A percentile compares a stretch with the other conserved stretches of the same genome.
phyloP scores from a whole-genome alignment of 2,888 invertebrate genomes.

The Abrostola triplasia region DNA sequence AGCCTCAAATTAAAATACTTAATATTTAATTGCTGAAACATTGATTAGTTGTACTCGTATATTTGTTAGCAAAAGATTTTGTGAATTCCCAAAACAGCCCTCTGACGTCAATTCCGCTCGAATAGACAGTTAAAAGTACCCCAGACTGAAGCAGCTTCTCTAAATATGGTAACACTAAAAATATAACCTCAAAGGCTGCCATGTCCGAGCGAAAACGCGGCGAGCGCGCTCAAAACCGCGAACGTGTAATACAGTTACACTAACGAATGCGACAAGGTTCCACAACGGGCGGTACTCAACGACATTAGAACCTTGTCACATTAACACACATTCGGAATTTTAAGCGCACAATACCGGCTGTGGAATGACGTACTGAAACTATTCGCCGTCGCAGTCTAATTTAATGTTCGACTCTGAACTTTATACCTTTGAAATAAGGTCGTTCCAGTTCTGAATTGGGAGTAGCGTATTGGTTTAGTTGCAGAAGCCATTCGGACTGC shows the following conservation, averaged over 20 bases:
- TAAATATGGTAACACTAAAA: constrained; percentile 73
- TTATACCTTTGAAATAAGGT: constrained; percentile 50
- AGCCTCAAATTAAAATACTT: too few relatives aligned
- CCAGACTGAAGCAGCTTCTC: constrained; percentile 52
- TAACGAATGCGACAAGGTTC: constrained; percentile 64
- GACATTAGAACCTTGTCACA: constrained; percentile 68
- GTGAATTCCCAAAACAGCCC: neutral
- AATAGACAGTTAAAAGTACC: constrained; percentile 51
- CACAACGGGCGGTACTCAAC: constrained; percentile 56
- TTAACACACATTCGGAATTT: constrained; percentile 64
- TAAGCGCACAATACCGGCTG: constrained; percentile 54
- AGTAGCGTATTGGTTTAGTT: constrained; percentile 39
- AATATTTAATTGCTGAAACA: too few relatives aligned
- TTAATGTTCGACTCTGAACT: constrained; percentile 54
- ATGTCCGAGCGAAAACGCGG: constrained; percentile 77
- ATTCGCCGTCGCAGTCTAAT: constrained; percentile 52
- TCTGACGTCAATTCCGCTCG: constrained; percentile 39
- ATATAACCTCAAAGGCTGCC: constrained; percentile 83
- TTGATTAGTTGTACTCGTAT: too few relatives aligned
- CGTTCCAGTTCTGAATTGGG: constrained; percentile 33
- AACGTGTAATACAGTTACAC: constrained; percentile 65
- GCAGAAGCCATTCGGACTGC: constrained; percentile 64
- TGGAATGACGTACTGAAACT: constrained; percentile 60
- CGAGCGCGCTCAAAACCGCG: constrained; percentile 71
- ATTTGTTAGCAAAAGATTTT: neutral